Conservation (phyloP, 1,140 invertebrate genomes). For the Drosophila willistoni region DNA sequence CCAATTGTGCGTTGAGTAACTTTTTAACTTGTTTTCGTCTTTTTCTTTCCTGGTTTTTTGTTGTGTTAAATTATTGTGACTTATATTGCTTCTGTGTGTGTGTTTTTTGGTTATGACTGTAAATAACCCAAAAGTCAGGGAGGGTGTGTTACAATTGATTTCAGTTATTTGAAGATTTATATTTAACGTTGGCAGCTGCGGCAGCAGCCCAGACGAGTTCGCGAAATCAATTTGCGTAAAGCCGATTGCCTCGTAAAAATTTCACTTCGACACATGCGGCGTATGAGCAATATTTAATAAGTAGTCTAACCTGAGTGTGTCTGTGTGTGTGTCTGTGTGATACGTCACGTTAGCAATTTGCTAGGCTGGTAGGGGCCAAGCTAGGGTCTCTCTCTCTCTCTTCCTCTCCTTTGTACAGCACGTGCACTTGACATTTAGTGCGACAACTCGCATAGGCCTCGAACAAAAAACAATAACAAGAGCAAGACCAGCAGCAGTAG, state of each 20-base stretch:
- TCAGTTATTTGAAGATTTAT: constrained; percentile 41
- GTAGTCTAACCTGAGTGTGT: constrained; percentile 34
- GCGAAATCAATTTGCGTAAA: constrained; percentile 63
- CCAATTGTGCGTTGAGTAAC: constrained; percentile 1
- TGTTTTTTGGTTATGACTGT: constrained; percentile 42
- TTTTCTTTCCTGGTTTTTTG: constrained; percentile 30
- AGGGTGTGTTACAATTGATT: constrained; percentile 12
- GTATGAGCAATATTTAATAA: constrained; percentile 78
- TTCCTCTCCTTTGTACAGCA: constrained; percentile 43
- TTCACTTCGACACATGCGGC: constrained; percentile 54
- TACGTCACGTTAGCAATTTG: constrained; percentile 68
- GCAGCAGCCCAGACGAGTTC: constrained; percentile 28
- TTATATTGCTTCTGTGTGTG: constrained; percentile 55
- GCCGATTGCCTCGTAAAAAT: constrained; percentile 55
- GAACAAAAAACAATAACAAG: constrained; percentile 47
- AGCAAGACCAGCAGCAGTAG: constrained; percentile 12
- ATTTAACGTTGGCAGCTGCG: constrained; percentile 41
- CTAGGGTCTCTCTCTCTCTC: constrained; percentile 29
- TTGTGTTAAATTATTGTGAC: constrained; percentile 56
- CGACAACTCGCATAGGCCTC: constrained; percentile 40
- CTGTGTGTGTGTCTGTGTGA: constrained; percentile 44
- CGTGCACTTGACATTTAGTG: constrained; percentile 79
- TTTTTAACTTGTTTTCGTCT: not conserved
- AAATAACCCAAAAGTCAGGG: constrained; percentile 34
- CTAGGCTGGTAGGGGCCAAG: constrained; percentile 38